Evolutionary conservation across 2,888 invertebrate genomes (phyloP), one percentile per base, ranked within the genome.

Genomic region (Amphiduros pacificus): DNA sequence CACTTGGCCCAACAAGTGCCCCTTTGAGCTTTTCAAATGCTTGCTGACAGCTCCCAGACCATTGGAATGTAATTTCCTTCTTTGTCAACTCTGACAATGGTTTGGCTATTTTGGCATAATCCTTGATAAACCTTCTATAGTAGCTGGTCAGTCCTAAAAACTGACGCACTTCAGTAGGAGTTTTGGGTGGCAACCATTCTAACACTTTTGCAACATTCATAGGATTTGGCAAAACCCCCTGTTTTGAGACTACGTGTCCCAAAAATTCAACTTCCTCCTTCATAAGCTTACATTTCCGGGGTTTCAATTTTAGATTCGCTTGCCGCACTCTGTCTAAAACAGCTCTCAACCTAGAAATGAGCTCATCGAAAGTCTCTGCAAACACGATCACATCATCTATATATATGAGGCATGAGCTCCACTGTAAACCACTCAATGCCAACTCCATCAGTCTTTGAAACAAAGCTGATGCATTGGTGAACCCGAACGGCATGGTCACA

Each of bases 81-180:
- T 94, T 94, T 17, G 79, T 71, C 17, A 66, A 59, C 29, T 69
- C 40, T 24, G 55, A 51, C 24, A 72, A 36, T 0, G 68, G 68
- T 9, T 41, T n/a, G 0, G 67, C 67, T 9, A 62, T 41, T 2
- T 40, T 32, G 6, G 69, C 31, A 55, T 69, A 66, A 11, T 62
- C 44, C 14, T 51, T 32, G 5, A 72, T 61, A 32, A 68, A 72
- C 28, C 63, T 59, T 2, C 68, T 60, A 26, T 70, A 73, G 51
- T 67, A 73, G 20, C 63, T 64, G 26, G 36, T 32, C 4, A 67
- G 53, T 0, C 73, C 73, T 1, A 73, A 52, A 27, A 73, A 67
- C 2, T 63, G 28, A 24, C 58, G 49, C 2, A 71, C 55, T 50
- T 67, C 59, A n/a, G 59, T 64, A 0, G 63, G 48, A 54, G 57